Conservation (phyloP, 2,888 invertebrate genomes). For the Lithophane ornitopus region DNA sequence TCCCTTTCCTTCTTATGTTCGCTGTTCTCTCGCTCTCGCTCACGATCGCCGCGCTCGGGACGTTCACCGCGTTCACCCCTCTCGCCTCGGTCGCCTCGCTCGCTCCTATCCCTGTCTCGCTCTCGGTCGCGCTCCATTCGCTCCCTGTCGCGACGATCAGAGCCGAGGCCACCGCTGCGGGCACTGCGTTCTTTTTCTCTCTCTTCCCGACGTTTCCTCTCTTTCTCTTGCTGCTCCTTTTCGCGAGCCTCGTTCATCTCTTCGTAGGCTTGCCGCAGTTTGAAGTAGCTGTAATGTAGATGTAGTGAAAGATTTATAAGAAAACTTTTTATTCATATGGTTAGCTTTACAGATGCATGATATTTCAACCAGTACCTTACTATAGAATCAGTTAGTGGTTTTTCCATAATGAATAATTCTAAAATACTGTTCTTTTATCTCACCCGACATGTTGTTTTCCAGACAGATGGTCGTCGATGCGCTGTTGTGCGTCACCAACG, state of each 20-base stretch:
- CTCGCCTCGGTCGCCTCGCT: slow-evolving; percentile 77
- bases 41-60: slow-evolving; percentile 77
- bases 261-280: slow-evolving; percentile 92
- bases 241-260: slow-evolving; percentile 92
- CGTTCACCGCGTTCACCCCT: slow-evolving; percentile 76
- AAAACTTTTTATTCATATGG: neutral
- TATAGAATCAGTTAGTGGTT: neutral
- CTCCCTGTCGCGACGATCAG: slow-evolving; percentile 85
- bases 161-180: slow-evolving; percentile 84
- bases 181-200: slow-evolving; percentile 81
- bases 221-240: slow-evolving; percentile 91
- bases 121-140: slow-evolving; percentile 86
- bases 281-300: slow-evolving; percentile 89
- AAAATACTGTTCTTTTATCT: slow-evolving; percentile 70
- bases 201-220: slow-evolving; percentile 86
- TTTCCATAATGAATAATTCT: neutral
- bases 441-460: slow-evolving; percentile 99
- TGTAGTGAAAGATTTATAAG: neutral
- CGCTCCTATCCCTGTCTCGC: slow-evolving; percentile 78
- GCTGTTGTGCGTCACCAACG: slow-evolving; percentile 99
- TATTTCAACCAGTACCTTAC: neutral
- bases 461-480: slow-evolving; percentile 99
- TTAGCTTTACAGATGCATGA: neutral
- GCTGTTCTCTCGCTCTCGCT: slow-evolving; percentile 51
- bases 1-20: slow-evolving; percentile 60